Evolutionary conservation across 2,888 invertebrate genomes (phyloP).

Genomic region (Xestia rhomboidea): DNA sequence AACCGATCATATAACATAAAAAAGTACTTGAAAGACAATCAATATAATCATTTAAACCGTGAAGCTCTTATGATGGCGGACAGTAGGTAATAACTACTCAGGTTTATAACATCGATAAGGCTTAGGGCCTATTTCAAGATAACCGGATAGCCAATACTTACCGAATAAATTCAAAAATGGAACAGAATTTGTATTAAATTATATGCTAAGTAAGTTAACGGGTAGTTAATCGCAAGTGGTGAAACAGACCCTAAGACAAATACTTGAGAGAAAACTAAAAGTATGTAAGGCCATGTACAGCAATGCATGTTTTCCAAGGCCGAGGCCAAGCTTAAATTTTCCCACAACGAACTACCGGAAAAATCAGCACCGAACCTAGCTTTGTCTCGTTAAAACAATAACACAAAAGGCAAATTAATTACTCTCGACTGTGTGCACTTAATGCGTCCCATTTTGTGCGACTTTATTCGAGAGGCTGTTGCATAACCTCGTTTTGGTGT

Average conservation of each 20-base stretch:
- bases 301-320: neutral
- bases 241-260: neutral
- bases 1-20: neutral
- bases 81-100: too few species aligned
- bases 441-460: slow-evolving; percentile 33
- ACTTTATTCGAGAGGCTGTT: slow-evolving; percentile 34
- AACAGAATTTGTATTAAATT: too few species aligned
- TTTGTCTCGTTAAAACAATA: slow-evolving; percentile 43
- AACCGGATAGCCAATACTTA: too few species aligned
- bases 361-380: slow-evolving; percentile 4
- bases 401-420: slow-evolving; percentile 51
- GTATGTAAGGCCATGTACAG: neutral
- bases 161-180: too few species aligned
- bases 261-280: neutral
- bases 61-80: neutral
- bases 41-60: neutral
- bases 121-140: too few species aligned
- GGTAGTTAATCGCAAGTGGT: too few species aligned
- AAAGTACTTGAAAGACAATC: neutral
- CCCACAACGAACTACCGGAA: slow-evolving; percentile 6
- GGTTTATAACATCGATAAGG: neutral
- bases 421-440: slow-evolving; percentile 48
- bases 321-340: slow-evolving; percentile 1
- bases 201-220: too few species aligned
- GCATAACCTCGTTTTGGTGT: slow-evolving; percentile 39